Conservation (phyloP, 64 coral and sea anemone genomes). For the Dendrophyllia cribrosa region DNA sequence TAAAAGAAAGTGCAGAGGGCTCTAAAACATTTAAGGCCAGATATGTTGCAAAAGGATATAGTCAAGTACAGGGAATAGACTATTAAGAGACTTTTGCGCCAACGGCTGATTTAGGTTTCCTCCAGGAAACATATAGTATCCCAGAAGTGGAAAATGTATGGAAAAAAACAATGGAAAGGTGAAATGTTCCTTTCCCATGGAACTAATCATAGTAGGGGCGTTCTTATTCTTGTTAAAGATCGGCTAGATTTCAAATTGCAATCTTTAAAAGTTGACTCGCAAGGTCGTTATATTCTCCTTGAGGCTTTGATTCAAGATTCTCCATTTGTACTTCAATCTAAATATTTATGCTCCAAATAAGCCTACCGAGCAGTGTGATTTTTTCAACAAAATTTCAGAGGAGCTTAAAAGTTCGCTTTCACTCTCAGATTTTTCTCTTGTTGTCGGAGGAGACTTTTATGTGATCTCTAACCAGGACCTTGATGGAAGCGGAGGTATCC, state of each 20-base stretch:
- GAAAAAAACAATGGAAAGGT: constrained; percentile 22
- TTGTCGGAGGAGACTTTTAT: constrained; percentile 41
- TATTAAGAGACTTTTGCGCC: constrained; percentile 43
- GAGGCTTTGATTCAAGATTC: constrained; percentile 49
- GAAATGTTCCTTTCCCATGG: constrained; percentile 44
- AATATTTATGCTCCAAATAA: constrained; percentile 71
- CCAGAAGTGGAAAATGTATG: constrained; percentile 2
- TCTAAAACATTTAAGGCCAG: constrained; percentile 55
- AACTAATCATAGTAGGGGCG: constrained; percentile 51
- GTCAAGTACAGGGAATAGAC: constrained; percentile 34
- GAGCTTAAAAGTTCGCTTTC: constrained; percentile 25
- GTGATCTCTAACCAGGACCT: constrained; percentile 29
- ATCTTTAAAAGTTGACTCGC: constrained; percentile 17
- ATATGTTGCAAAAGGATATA: constrained; percentile 70
- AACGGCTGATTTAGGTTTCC: no score
- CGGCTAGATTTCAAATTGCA: constrained; percentile 28
- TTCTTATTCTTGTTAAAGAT: constrained; percentile 51
- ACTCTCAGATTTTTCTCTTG: constrained; percentile 13
- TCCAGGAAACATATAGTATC: no score
- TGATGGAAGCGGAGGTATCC: constrained; percentile 26
- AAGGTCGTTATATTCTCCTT: constrained; percentile 53
- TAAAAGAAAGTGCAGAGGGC: constrained; percentile 29
- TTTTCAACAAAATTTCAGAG: constrained; percentile 53
- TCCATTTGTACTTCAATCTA: constrained; percentile 64
- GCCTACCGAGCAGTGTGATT: constrained; percentile 32